Percentiles rank a stretch among this genome's conserved stretches.
Conservation (phyloP, 2,888 invertebrate genomes). For the Standfussiana lucernea region DNA sequence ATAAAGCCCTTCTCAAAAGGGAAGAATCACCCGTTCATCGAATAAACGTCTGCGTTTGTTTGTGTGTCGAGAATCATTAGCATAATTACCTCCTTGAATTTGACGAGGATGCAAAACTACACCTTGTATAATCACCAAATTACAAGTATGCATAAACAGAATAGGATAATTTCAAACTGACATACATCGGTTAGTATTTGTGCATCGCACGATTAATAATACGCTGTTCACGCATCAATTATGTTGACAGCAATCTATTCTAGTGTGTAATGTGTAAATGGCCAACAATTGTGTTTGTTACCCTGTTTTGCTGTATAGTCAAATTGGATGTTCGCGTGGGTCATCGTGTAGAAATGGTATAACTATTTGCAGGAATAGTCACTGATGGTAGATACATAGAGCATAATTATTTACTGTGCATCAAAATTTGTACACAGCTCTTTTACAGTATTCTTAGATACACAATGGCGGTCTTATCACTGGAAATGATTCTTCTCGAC, state of each 20-base stretch:
- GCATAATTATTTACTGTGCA: background rate
- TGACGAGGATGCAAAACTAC: too few species aligned
- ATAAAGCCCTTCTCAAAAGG: too few species aligned
- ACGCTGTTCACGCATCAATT: constrained; percentile 38
- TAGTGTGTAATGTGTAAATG: constrained; percentile 45
- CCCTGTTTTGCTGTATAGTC: constrained; percentile 15
- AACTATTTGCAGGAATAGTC: constrained; percentile 15
- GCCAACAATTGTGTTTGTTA: constrained; percentile 29
- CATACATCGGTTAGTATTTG: constrained; percentile 19
- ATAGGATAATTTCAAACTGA: constrained; percentile 1
- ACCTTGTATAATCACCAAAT: too few species aligned
- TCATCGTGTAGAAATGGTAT: background rate
- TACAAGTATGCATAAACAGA: background rate
- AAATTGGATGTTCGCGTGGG: constrained; percentile 10
- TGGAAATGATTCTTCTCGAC: background rate
- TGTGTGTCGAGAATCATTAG: too few species aligned
- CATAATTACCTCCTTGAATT: too few species aligned
- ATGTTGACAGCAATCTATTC: constrained; percentile 23
- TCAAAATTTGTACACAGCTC: background rate
- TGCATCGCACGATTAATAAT: constrained; percentile 33
- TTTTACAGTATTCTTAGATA: background rate
- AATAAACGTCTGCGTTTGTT: too few species aligned
- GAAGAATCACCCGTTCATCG: too few species aligned
- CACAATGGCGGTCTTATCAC: background rate
- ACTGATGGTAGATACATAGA: background rate